Evolutionary conservation across 2,797 vertebrate species (phyloP).

Genomic region (Chrysolophus pictus): DNA sequence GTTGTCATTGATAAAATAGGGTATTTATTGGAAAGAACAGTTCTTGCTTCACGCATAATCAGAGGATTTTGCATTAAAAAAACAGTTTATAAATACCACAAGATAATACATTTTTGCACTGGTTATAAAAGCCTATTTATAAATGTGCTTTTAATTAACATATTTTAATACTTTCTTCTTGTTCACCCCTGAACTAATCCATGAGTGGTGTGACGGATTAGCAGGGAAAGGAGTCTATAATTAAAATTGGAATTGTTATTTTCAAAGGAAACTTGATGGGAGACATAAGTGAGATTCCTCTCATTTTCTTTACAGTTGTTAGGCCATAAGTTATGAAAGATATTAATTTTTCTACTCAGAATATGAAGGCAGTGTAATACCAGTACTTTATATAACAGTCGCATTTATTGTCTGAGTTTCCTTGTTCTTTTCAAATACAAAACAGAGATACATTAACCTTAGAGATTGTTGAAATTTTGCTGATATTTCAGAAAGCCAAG

Average conservation of each 20-base stretch:
- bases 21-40: slow-evolving; percentile 66
- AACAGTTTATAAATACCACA: not conserved
- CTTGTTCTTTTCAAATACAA: not conserved
- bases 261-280: slow-evolving; percentile 62
- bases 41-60: slow-evolving; percentile 49
- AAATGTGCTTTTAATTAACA: slow-evolving; percentile 70
- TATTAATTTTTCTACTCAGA: slow-evolving; percentile 4
- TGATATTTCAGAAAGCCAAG: not conserved
- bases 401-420: not conserved
- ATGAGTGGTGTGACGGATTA: slow-evolving; percentile 62
- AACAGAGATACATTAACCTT: not conserved
- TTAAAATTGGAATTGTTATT: slow-evolving; percentile 68
- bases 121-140: not conserved
- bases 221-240: slow-evolving; percentile 50
- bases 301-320: slow-evolving; percentile 52
- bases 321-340: not conserved
- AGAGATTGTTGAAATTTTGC: not conserved
- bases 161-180: slow-evolving; percentile 38
- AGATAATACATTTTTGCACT: not conserved
- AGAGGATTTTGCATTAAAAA: slow-evolving; percentile 20
- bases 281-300: slow-evolving; percentile 57
- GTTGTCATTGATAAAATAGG: slow-evolving; percentile 76
- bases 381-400: not conserved
- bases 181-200: slow-evolving; percentile 53
- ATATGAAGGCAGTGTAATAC: not conserved